A percentile compares a stretch with the other conserved stretches of the same genome.
These are phyloP conservation scores for Empidonax alnorum DNA, from an alignment of 2,113 vertebrate genomes.

Conservation along the genomic window DNA sequence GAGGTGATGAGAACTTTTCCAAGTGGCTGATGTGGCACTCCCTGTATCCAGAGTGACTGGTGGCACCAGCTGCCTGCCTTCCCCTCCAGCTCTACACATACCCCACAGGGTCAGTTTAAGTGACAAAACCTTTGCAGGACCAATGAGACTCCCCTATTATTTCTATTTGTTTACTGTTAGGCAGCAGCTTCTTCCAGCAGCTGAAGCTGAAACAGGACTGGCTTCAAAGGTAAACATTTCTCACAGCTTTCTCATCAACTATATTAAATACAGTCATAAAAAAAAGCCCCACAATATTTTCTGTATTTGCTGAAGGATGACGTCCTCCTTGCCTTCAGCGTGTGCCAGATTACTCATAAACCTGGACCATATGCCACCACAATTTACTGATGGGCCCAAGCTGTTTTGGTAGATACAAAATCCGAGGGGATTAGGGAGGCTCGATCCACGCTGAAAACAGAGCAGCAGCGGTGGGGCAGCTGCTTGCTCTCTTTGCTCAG, in stretches of 20 bases:
- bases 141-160: background rate
- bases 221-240: conserved; percentile 51
- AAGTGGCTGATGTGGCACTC: background rate
- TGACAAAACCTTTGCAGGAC: background rate
- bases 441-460: conserved; percentile 83
- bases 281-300: conserved; percentile 73
- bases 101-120: background rate
- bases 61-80: background rate
- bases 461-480: conserved; percentile 69
- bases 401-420: conserved; percentile 98
- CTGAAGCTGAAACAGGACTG: conserved; percentile 31
- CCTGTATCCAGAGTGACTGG: background rate
- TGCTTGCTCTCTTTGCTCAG: conserved; percentile 60
- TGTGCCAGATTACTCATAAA: conserved; percentile 99
- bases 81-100: background rate
- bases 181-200: background rate
- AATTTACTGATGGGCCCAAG: conserved; percentile 99
- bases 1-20: background rate
- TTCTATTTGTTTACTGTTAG: background rate
- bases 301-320: conserved; percentile 87
- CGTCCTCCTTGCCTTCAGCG: conserved; percentile 86
- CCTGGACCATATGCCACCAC: conserved; percentile 97
- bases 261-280: conserved; percentile 40
- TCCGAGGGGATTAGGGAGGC: conserved; percentile 90
- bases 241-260: conserved; percentile 43